Base-by-base conservation (phyloP, 2,888 invertebrate genomes). In the Agrochola litura region DNA sequence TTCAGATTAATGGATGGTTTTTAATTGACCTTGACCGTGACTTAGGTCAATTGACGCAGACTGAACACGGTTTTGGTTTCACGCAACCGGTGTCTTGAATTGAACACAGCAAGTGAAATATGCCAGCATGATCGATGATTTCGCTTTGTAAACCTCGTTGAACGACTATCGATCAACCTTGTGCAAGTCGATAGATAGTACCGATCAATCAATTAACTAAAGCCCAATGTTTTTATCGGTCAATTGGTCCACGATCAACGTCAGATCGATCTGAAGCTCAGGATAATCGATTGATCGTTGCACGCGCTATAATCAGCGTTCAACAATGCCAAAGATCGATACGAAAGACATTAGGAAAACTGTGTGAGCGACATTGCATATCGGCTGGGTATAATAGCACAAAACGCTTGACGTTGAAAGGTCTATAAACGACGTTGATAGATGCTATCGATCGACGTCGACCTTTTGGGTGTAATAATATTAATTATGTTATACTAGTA, bases 401-500 rank as follows among this genome's bases (percentile, higher is more conserved):
- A 65, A 43, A 43, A 25, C 25, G n/a, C 19, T 43, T 25, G n/a
- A 43, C 65, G 16, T 16, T 64, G 41, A 64, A 37, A 3, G 3
- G 22, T 16, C 4, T 41, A 14, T n/a, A 37, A 25, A 30, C 9
- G n/a, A 63, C 25, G 5, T 25, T 71, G 30, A 37, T 5, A 30
- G 6, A 43, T 16, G 25, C 12, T n/a, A 69, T 69, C 25, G 6
- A 61, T 46, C 25, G 37, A 69, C 10, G 22, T 54, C 43, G 54
- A n/a, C 41, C 8, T 1, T 56, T 56, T 41, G 30, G 54, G 30
- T 70, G 14, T 49, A 79, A 56, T 25, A 65, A 14, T 58, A 60
- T 60, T 14, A 56, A 70, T 37, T 14, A 63, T 41, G 6, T 49
- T 49, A 77, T 3, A 14, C 37, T 56, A 79, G 56, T 70, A 71